Evolutionary conservation across 53 echinoderm and acorn worm genomes (phyloP), one percentile per base, ranked within the genome.

Genomic region (Patiria pectinifera): DNA sequence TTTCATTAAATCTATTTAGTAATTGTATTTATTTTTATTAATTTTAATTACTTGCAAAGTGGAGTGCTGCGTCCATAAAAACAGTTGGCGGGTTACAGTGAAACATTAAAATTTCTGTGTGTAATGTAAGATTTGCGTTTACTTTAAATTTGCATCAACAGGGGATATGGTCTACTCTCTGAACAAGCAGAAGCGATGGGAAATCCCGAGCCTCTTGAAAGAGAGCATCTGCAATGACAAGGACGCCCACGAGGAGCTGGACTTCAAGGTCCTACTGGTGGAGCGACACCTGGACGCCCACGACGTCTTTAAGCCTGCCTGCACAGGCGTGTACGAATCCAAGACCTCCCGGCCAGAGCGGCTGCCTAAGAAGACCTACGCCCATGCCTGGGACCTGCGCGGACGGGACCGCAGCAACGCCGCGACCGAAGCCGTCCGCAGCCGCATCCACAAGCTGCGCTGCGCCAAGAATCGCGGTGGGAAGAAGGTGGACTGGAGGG

Each of bases 101-200:
- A 35, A 35, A 0, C 35, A 35, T 35, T 35, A 35, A 35, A 35
- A 35, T 35, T 35, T 35, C 35, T 35, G 35, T 0, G 35, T 35
- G 35, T 35, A 35, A 35, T 35, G 35, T 35, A 35, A 35, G 35
- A 35, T 3, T 53, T 6, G 10, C 21, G 2, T 23, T 25, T 26
- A 7, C 16, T n/a, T 66, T 84, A 9, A 70, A 2, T 71, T 85
- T 46, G 71, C 48, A 71, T 71, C 74, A 18, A 62, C 83, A 71
- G 83, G 82, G 21, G 23, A 70, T 59, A 83, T 91, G 35, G 21
- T 63, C 2, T 95, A 95, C 86, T 95, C 95, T 3, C 76, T 96
- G 18, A 96, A 96, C 85, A 96, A 96, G 77, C 82, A 82, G 8
- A 95, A 91, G 66, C 91, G 96, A 71, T 96, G 96, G 96, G 92